Base-by-base conservation (phyloP, 2,113 vertebrate species). In the Carassius gibelio region DNA sequence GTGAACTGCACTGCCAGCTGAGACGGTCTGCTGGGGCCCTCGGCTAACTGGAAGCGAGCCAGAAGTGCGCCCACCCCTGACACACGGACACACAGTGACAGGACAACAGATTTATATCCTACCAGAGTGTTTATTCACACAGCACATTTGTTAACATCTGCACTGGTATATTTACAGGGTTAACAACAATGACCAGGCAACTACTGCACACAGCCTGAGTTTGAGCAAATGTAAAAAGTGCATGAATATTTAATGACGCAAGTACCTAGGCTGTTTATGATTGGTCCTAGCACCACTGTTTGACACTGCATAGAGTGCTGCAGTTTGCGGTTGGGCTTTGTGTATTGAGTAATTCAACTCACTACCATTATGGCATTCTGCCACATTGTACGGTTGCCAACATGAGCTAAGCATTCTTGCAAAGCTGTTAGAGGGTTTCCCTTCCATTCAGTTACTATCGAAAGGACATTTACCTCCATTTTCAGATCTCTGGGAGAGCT, bases 401-500 rank as follows among this genome's bases (percentile, higher is more conserved):
- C 26, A 36, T 30, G 8, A n/a, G 30, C 26, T 8, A 38, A 38
- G 52, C 5, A n/a, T 48, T 75, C n/a, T 8, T 3, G n/a, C n/a
- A 50, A 19, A 83, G 34, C 69, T 82, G 19, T 38, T 72, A 68
- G 19, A 72, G 52, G 68, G 17, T 14, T 5, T 83, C 10, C 64
- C 17, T 45, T 23, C 36, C 8, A 55, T 61, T 14, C 17, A 59
- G 9, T 38, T 38, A 30, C 61, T 57, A 75, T 75, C n/a, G 19
- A 61, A 57, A 48, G 14, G 1, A 8, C 10, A 76, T 23, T 95
- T 95, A 97, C 96, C 96, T 96, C 96, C 96, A 5, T 97, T 97
- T 93, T 97, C 96, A 42, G 96, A 97, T 90, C 95, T 96, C 92
- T 96, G 96, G 2, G 96, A 97, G 90, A 97, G 96, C 78, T 97